Conservation (phyloP, 2,797 vertebrate genomes). For the Smutsia gigantea region DNA sequence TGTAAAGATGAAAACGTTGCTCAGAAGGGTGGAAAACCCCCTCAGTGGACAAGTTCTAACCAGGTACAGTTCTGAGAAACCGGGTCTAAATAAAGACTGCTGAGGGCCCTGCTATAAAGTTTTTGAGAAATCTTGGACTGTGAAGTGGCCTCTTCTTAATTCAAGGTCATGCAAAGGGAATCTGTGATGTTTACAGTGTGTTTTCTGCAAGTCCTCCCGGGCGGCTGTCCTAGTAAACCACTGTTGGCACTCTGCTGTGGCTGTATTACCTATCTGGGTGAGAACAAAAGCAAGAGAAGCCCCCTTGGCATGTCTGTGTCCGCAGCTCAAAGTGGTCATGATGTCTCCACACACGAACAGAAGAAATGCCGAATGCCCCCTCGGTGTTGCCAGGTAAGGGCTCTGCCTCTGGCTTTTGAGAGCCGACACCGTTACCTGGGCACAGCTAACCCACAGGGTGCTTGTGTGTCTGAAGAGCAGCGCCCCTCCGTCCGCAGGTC, state of each 20-base stretch:
- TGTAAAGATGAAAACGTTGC: constrained; percentile 41
- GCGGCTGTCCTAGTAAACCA: background rate
- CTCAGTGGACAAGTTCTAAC: background rate
- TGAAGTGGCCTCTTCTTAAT: background rate
- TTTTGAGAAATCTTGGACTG: constrained; percentile 51
- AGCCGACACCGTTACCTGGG: accelerated
- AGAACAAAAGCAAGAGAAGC: background rate
- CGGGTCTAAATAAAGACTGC: constrained; percentile 52
- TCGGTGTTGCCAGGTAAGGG: background rate
- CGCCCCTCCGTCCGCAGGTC: background rate
- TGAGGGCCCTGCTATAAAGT: background rate
- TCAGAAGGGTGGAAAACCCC: constrained; percentile 69
- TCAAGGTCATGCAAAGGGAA: background rate
- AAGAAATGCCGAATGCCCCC: background rate
- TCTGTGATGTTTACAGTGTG: background rate
- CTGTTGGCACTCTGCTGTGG: background rate
- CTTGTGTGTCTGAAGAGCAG: background rate
- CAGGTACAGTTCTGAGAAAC: constrained; percentile 71
- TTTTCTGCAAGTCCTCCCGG: background rate
- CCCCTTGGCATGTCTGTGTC: background rate
- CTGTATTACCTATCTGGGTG: background rate
- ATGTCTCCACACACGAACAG: too few species aligned
- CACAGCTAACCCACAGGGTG: accelerated
- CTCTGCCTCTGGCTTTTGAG: background rate
- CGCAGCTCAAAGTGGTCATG: background rate